These are phyloP conservation scores for Misgurnus mizolepis DNA, from an alignment of 2,113 vertebrate species.

Conservation along the genomic window DNA sequence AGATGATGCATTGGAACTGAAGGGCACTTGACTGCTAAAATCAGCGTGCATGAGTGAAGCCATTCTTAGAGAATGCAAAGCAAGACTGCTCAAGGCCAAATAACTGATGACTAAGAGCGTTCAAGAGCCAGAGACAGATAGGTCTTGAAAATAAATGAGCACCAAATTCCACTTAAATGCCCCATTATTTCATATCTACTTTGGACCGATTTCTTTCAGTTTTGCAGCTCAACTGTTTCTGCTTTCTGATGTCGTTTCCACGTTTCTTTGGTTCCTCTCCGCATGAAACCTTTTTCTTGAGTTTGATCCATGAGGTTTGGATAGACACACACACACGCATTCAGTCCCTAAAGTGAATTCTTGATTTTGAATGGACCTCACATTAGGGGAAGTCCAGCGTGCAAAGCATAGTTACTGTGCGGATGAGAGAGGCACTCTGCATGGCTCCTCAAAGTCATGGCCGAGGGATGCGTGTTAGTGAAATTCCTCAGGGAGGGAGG, in stretches of 20 bases:
- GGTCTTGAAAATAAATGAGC: constrained; percentile 14
- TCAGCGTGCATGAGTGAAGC: constrained; percentile 27
- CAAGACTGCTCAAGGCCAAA: neutral
- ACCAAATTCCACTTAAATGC: neutral
- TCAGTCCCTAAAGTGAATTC: constrained; percentile 16
- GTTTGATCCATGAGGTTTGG: constrained; percentile 32
- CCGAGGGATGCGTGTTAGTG: constrained; percentile 49
- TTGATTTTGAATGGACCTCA: constrained; percentile 31
- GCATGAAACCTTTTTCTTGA: constrained; percentile 16
- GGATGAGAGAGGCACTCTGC: constrained; percentile 4
- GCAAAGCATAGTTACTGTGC: constrained; percentile 8
- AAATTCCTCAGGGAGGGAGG: constrained; percentile 70
- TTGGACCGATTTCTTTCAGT: neutral
- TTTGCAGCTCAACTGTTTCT: constrained; percentile 1
- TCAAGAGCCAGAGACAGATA: constrained; percentile 10
- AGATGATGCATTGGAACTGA: constrained; percentile 6
- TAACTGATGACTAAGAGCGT: constrained; percentile 36
- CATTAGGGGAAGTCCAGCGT: constrained; percentile 17
- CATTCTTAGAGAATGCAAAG: constrained; percentile 28
- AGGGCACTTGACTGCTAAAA: constrained; percentile 28
- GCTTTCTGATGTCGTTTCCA: neutral
- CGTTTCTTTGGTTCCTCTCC: neutral
- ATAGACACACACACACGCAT: constrained; percentile 53
- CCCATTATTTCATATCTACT: neutral
- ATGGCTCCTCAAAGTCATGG: constrained; percentile 26